Evolutionary conservation across 2,888 invertebrate species (phyloP).

Genomic region (Gari tellinella): DNA sequence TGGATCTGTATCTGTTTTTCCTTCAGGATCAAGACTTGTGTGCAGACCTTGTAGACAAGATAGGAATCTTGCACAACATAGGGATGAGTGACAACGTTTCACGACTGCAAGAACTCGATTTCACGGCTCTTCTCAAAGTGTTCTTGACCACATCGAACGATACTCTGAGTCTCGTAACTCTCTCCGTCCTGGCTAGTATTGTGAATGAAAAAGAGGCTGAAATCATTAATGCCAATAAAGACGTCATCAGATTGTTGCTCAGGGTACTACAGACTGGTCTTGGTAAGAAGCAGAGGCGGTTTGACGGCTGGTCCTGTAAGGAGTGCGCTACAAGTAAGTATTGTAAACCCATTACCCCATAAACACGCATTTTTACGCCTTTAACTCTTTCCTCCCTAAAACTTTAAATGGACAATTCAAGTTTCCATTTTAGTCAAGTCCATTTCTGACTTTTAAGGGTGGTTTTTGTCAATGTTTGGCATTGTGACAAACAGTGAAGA

Average conservation of each 20-base stretch:
- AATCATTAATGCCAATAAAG: slow-evolving; percentile 51
- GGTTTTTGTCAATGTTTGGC: too few relatives aligned
- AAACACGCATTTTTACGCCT: too few relatives aligned
- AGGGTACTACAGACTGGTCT: slow-evolving; percentile 37
- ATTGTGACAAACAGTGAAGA: too few relatives aligned
- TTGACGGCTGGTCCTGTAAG: slow-evolving; percentile 54
- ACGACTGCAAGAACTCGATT: slow-evolving; percentile 37
- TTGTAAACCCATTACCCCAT: too few relatives aligned
- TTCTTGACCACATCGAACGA: slow-evolving; percentile 53
- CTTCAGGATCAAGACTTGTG: too few relatives aligned
- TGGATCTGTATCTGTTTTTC: too few relatives aligned
- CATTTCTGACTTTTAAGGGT: too few relatives aligned
- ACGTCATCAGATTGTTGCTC: slow-evolving; percentile 51
- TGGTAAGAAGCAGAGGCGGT: slow-evolving; percentile 10
- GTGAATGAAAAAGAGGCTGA: slow-evolving; percentile 66
- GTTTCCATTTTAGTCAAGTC: too few relatives aligned
- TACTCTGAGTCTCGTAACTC: slow-evolving; percentile 40
- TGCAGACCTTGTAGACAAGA: too few relatives aligned
- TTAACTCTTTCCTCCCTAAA: too few relatives aligned
- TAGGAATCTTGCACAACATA: slow-evolving; percentile 40
- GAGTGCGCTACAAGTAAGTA: slow-evolving; percentile 58
- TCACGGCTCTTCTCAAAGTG: slow-evolving; percentile 47
- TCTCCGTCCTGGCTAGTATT: slow-evolving; percentile 64
- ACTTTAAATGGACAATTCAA: too few relatives aligned
- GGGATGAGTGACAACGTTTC: slow-evolving; percentile 33